Conservation (phyloP, 92 coral and sea anemone species). For the Paramuricea clavata region DNA sequence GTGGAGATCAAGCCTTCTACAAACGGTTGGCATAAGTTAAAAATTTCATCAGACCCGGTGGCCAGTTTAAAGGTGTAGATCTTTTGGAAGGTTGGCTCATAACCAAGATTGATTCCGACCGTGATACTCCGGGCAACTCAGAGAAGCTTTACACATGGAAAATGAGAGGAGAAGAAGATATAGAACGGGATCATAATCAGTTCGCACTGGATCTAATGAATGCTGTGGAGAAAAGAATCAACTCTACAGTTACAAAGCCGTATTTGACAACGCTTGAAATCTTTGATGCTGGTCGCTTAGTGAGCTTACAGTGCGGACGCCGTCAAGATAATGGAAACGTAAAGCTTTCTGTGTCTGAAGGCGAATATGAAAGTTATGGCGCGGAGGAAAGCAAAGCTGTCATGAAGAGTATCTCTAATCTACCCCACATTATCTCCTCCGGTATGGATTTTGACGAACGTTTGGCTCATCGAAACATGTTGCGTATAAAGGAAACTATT, state of each 20-base stretch:
- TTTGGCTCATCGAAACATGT: constrained; percentile 23
- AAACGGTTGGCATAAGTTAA: constrained; percentile 35
- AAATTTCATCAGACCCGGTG: constrained; percentile 34
- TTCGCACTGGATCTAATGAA: constrained; percentile 35
- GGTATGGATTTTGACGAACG: neutral
- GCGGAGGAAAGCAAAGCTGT: constrained; percentile 8
- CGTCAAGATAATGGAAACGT: neutral
- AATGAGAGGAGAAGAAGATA: constrained; percentile 44
- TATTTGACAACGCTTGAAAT: constrained; percentile 23
- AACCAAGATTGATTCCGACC: constrained; percentile 25
- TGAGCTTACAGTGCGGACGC: constrained; percentile 43
- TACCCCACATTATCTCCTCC: neutral
- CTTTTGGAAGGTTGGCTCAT: constrained; percentile 52
- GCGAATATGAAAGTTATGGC: constrained; percentile 13
- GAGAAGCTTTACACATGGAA: constrained; percentile 44
- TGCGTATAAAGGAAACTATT: neutral
- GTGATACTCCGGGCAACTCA: constrained; percentile 22
- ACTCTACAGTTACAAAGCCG: constrained; percentile 23
- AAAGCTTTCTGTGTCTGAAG: neutral
- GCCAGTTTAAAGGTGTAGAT: constrained; percentile 37
- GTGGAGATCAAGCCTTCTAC: constrained; percentile 47
- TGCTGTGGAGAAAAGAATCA: constrained; percentile 16
- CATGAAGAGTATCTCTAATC: constrained; percentile 5
- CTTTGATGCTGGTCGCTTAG: constrained; percentile 41
- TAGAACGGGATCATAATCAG: constrained; percentile 41